Evolutionary conservation across 1,140 invertebrate genomes (phyloP), one percentile per base, ranked within the genome.

Genomic region (Drosophila nigrodunni): DNA sequence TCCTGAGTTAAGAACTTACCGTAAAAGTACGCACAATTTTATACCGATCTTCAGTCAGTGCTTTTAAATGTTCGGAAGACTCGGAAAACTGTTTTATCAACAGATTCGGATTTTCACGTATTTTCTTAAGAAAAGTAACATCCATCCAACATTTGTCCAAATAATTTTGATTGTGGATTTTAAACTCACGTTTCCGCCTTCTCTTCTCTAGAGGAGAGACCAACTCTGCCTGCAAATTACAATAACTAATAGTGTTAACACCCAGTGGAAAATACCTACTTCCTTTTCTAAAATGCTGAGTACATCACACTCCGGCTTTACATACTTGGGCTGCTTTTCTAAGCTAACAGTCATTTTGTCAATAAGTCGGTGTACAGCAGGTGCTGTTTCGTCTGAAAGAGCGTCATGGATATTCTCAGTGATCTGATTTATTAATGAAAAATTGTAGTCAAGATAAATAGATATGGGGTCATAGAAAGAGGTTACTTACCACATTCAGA

Each of bases 91-190:
- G 69, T 5, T 75, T 21, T 9, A 80, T 39, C 7, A 75, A 21
- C 0, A 92, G 35, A 55, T 78, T 85, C 7, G 67, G 67, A 69
- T 90, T 79, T 11, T 50, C 11, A 0, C 78, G 74, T 5, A 92
- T 9, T 2, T 62, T 50, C n/a, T 66, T 80, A 0, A 92, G 47
- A 46, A 88, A 92, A 0, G 50, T 34, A n/a, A 91, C 77, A 57
- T 92, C 91, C 18, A 68, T 47, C 88, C 91, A 92, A 18, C 72
- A 67, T 10, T 61, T 79, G 3, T 77, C 52, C 7, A 92, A 61
- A 73, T 90, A 92, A 1, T 75, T 70, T 67, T 91, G 78, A 67
- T 80, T 87, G n/a, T 81, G 90, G 10, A 91, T 80, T 21, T 82
- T 78, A 34, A 78, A 88, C 4, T 61, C 62, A 25, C 89, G 72